Base-by-base conservation (phyloP, 2,888 invertebrate species). In the Tiliacea citrago region DNA sequence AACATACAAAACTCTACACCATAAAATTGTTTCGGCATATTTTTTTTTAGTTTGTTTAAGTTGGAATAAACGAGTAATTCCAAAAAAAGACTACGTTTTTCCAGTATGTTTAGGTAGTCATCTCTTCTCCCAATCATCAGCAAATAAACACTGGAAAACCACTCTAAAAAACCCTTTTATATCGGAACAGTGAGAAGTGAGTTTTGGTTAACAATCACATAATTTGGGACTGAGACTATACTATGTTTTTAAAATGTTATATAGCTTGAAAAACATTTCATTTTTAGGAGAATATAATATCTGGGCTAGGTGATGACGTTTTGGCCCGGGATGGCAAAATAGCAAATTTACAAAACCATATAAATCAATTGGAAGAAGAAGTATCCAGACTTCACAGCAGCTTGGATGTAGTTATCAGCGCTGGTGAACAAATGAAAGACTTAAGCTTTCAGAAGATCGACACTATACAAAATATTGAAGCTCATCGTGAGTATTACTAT, bases 281-380 rank as follows among this genome's bases (percentile, higher is more conserved):
- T 81, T 91, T 91, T 68, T 68, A 96, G 96, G 95, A 95, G 78
- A 90, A 88, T 80, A 75, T 89, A 10, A 93, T 95, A 77, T 85
- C 85, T 47, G 88, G 89, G 65, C 90, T 94, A 4, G 90, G 79
- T 77, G 93, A 96, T 88, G 91, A 92, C 66, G 73, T 96, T 72
- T 49, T 87, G 39, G 90, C 90, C 45, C 91, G 95, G 35, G 91
- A 96, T 84, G 90, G 91, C 72, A 94, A 88, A 88, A 95, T 96
- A 84, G 88, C 92, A 12, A 91, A 92, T 71, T 91, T 96, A 85
- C 92, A 96, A 89, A 96, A 95, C 85, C 92, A 96, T 68, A 94
- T 95, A 3, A 96, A 96, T 87, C 81, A 90, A 69, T 84, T 96
- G 65, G 91, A 95, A 90, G 92, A 93, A 70, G 96, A 96, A 93